phyloP scores from a whole-genome alignment of 2,113 vertebrate genomes.

The Caranx ignobilis region DNA sequence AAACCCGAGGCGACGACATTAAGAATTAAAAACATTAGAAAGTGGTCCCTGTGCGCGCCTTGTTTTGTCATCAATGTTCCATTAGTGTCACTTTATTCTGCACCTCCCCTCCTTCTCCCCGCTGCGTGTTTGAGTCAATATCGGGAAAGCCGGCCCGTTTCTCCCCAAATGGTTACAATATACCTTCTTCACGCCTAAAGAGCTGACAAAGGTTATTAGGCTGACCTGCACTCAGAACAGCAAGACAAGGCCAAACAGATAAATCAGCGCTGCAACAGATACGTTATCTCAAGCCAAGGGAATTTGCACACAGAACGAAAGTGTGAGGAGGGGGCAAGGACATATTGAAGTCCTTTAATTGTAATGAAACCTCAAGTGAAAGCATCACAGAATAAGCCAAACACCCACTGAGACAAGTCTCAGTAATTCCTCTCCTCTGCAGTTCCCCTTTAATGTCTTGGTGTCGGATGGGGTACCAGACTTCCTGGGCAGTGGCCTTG shows the following conservation, averaged over 20 bases:
- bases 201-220: constrained; percentile 84
- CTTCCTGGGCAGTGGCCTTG: constrained; percentile 74
- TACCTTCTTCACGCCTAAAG: constrained; percentile 85
- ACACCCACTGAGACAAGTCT: neutral
- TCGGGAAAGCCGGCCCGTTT: constrained; percentile 85
- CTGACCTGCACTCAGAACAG: constrained; percentile 59
- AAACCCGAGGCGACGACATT: constrained; percentile 84
- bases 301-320: constrained; percentile 34
- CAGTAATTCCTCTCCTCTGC: constrained; percentile 1
- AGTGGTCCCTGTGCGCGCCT: constrained; percentile 83
- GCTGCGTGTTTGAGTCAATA: constrained; percentile 79
- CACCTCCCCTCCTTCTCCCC: constrained; percentile 76
- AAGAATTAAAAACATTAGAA: constrained; percentile 85
- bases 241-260: constrained; percentile 54
- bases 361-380: constrained; percentile 37
- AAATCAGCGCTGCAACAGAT: constrained; percentile 62
- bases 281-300: constrained; percentile 57
- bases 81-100: constrained; percentile 88
- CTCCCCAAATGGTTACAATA: constrained; percentile 86
- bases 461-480: constrained; percentile 36
- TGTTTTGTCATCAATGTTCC: constrained; percentile 87
- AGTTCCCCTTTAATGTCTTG: constrained; percentile 8
- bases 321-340: constrained; percentile 21
- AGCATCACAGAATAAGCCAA: neutral
- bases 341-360: constrained; percentile 30